Evolutionary conservation across 2,888 invertebrate species (phyloP), one percentile per base, ranked within the genome.

Genomic region (Melipona beecheii): DNA sequence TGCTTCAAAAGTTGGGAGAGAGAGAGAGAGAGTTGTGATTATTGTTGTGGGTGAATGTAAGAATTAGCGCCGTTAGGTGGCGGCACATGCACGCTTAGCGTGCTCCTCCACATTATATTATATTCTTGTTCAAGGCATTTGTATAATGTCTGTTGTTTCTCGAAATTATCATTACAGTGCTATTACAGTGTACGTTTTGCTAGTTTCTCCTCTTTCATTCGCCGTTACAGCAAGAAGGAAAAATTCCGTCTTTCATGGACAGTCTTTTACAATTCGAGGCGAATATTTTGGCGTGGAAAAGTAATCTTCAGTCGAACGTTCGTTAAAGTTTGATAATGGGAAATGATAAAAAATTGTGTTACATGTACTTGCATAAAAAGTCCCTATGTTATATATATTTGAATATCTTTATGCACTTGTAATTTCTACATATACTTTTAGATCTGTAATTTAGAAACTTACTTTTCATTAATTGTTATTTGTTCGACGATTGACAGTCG

Each of bases 101-200:
- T 87, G 87, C 85, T 87, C 81, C 88, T 66, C 65, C 78, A 75
- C 76, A 72, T 78, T 83, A 84, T 86, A 89, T 90, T 89, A 85
- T 80, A 85, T 71, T 74, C 65, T 85, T 78, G 70, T 79, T 75
- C 74, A 24, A 77, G 13, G 19, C 31, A 71, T 62, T 65, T 24
- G 43, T 72, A 78, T 72, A 78, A 60, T 17, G 24, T 27, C 21
- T 24, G n/a, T 36, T 50, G 17, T 24, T 60, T 17, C 19, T 73
- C 2, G 15, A 60, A 50, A 31, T 50, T 19, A n/a, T 21, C 43
- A n/a, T 43, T 24, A 17, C 49, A 3, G 0, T 17, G n/a, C 43
- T n/a, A 17, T 64, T 64, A n/a, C n/a, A 11, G 17, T 27, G 4
- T 13, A 21, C 31, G 4, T 31, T 31, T 64, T 11, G 11, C 31